phyloP scores from a whole-genome alignment of 2,888 invertebrate species.

The Eupithecia vulgata region DNA sequence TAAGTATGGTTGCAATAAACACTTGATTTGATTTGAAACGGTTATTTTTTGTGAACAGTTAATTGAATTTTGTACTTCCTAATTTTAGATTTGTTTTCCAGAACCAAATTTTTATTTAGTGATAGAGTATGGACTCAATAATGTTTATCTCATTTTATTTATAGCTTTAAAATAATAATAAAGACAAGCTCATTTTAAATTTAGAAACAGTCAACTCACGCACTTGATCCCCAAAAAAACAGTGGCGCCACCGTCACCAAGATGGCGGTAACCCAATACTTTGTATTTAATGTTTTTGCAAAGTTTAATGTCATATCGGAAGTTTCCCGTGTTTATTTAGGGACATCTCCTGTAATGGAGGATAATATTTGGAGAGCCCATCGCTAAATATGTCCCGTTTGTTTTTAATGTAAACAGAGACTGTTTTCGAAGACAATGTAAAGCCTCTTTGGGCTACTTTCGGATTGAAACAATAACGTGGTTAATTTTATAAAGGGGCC shows the following conservation, averaged over 20 bases:
- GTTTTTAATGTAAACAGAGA: constrained; percentile 64
- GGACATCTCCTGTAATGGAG: constrained; percentile 66
- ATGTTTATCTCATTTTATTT: not conserved
- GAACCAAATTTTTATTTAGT: not conserved
- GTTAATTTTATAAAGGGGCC: constrained; percentile 25
- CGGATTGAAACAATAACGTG: constrained; percentile 24
- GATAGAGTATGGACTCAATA: not conserved
- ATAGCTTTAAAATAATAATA: constrained; percentile 1
- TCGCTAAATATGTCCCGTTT: constrained; percentile 61
- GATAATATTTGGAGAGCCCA: constrained; percentile 70
- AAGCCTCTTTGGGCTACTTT: constrained; percentile 35
- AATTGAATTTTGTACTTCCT: too few species aligned
- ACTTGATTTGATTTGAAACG: not conserved
- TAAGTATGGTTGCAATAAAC: too few species aligned
- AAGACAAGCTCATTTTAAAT: not conserved
- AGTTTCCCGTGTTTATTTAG: constrained; percentile 75
- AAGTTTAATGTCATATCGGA: constrained; percentile 75
- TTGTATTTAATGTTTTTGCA: constrained; percentile 68
- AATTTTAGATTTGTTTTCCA: too few species aligned
- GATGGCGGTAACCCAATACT: constrained; percentile 71
- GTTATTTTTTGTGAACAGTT: not conserved
- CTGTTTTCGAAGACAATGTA: constrained; percentile 41
- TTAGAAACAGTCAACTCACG: constrained; percentile 47
- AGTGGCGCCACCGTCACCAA: constrained; percentile 64
- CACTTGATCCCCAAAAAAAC: constrained; percentile 52